Evolutionary conservation across 2,888 invertebrate genomes (phyloP).

Genomic region (Marasmarcha lunaedactyla): DNA sequence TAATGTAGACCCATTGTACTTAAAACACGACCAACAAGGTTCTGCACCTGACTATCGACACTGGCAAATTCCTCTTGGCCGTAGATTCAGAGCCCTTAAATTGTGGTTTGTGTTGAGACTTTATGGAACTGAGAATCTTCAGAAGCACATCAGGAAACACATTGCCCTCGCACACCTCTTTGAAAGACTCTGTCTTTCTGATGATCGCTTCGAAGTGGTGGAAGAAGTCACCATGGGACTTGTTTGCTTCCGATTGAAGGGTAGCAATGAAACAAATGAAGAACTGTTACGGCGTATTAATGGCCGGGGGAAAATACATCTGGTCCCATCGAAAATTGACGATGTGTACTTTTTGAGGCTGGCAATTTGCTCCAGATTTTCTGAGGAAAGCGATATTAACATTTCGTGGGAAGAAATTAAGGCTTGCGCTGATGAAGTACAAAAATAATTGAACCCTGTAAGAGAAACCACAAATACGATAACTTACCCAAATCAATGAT

Average conservation of each 20-base stretch:
- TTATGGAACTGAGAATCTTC: slow-evolving; percentile 90
- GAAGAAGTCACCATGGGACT: slow-evolving; percentile 93
- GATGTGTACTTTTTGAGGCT: slow-evolving; percentile 88
- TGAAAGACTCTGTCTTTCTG: slow-evolving; percentile 78
- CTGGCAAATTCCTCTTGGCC: slow-evolving; percentile 96
- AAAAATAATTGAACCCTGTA: not conserved
- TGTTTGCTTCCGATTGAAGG: slow-evolving; percentile 95
- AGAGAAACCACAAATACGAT: too few relatives aligned
- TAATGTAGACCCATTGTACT: slow-evolving; percentile 96
- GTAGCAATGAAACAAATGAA: slow-evolving; percentile 86
- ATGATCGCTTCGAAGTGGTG: slow-evolving; percentile 89
- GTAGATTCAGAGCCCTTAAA: slow-evolving; percentile 92
- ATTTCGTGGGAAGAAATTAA: slow-evolving; percentile 90
- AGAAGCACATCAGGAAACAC: slow-evolving; percentile 88
- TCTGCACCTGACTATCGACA: slow-evolving; percentile 94
- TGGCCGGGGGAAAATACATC: slow-evolving; percentile 89
- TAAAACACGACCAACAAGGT: slow-evolving; percentile 94
- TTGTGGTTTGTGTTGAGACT: slow-evolving; percentile 95
- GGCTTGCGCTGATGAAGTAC: slow-evolving; percentile 77
- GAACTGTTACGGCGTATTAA: slow-evolving; percentile 85
- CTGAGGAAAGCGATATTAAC: slow-evolving; percentile 84
- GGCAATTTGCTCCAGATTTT: slow-evolving; percentile 89
- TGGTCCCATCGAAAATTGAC: slow-evolving; percentile 91
- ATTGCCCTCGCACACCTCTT: slow-evolving; percentile 89
- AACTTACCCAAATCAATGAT: too few relatives aligned